Conservation (phyloP, 2,113 vertebrate genomes). For the Nesoenas mayeri region DNA sequence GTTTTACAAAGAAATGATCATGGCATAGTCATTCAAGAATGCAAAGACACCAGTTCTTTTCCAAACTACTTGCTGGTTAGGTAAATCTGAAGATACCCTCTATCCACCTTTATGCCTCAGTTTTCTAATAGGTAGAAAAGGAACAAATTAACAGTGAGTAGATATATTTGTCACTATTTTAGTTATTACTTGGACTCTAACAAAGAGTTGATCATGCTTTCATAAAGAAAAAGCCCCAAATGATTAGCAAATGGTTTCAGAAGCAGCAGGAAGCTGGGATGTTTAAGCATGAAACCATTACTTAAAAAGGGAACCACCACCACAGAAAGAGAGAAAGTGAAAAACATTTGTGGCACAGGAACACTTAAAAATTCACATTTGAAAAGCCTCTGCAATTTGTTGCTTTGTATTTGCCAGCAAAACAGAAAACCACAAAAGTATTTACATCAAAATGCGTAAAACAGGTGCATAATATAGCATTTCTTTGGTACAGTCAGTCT, state of each 20-base stretch:
- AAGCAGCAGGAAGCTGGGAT: background rate
- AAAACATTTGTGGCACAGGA: background rate
- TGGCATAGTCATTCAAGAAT: background rate
- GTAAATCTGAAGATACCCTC: background rate
- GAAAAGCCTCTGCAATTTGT: background rate
- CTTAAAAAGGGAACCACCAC: background rate
- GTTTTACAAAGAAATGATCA: background rate
- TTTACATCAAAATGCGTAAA: slow-evolving; percentile 16
- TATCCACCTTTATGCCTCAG: background rate
- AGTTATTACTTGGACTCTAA: background rate
- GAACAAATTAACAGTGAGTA: background rate
- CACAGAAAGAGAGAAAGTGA: background rate
- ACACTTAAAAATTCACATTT: background rate
- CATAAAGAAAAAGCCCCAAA: background rate
- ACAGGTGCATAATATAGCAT: slow-evolving; percentile 51
- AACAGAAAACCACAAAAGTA: background rate
- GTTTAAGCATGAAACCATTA: background rate
- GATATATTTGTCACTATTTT: background rate
- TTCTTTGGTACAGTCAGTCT: slow-evolving; percentile 26
- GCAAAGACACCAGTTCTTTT: background rate
- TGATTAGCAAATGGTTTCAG: background rate
- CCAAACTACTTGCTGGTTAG: background rate
- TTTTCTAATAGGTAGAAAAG: background rate
- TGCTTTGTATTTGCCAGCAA: background rate
- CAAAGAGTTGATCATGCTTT: background rate